phyloP scores from a whole-genome alignment of 2,113 vertebrate species.

The Colossoma macropomum region DNA sequence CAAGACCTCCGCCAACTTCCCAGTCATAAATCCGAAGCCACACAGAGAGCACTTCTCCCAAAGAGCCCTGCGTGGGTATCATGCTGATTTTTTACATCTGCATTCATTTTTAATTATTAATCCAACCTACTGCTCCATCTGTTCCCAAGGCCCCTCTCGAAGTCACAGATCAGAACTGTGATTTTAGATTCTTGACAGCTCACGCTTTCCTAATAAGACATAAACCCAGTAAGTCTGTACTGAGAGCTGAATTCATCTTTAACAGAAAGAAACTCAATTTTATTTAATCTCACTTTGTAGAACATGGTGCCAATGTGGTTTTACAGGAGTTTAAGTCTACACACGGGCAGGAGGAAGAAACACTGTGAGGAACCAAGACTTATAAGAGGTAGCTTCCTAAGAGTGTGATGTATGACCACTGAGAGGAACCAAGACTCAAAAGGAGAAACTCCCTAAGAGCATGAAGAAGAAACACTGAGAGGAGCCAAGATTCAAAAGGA shows the following conservation, averaged over 20 bases:
- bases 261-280: too few relatives aligned
- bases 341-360: neutral
- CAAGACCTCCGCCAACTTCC: neutral
- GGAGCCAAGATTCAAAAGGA: too few relatives aligned
- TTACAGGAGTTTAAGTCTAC: neutral
- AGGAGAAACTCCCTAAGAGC: too few relatives aligned
- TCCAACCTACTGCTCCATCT: constrained; percentile 25
- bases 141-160: constrained; percentile 20
- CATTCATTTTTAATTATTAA: constrained; percentile 41
- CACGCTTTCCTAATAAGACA: constrained; percentile 16
- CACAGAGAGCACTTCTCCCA: neutral
- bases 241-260: neutral
- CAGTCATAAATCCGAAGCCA: neutral
- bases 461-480: too few relatives aligned
- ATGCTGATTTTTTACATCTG: constrained; percentile 22
- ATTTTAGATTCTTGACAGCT: neutral
- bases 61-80: neutral
- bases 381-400: too few relatives aligned
- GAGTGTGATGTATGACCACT: too few relatives aligned
- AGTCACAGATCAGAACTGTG: constrained; percentile 28
- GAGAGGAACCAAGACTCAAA: too few relatives aligned
- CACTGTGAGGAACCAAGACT: neutral
- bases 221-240: neutral
- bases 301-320: neutral
- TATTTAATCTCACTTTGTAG: neutral